Percentiles rank a stretch among this genome's conserved stretches.
Evolutionary conservation across 2,113 vertebrate genomes (phyloP).

Genomic region (Craseonycteris thonglongyai): DNA sequence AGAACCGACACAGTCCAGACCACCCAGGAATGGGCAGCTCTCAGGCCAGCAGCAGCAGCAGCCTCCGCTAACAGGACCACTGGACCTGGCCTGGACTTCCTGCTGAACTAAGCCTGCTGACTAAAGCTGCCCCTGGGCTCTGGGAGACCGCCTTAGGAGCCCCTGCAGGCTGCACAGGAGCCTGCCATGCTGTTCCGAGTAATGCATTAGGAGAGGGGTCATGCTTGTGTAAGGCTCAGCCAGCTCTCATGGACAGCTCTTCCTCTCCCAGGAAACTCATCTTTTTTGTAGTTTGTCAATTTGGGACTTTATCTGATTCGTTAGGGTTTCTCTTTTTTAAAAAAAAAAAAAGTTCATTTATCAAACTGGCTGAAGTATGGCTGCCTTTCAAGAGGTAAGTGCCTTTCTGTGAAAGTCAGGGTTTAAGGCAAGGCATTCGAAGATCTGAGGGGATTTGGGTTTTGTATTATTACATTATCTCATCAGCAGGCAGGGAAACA

Average conservation of each 20-base stretch:
- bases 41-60: constrained; percentile 95
- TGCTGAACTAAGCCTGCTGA: background rate
- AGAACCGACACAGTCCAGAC: constrained; percentile 98
- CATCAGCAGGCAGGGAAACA: background rate
- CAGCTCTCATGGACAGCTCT: background rate
- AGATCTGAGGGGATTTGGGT: background rate
- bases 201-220: background rate
- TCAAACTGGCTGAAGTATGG: constrained; percentile 36
- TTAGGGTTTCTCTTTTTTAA: constrained; percentile 6
- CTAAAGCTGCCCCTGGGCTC: background rate
- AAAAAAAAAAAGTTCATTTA: constrained; percentile 11
- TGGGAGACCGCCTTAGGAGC: background rate
- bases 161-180: background rate
- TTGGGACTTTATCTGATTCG: constrained; percentile 22
- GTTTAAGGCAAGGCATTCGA: background rate
- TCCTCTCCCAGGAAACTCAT: constrained; percentile 37
- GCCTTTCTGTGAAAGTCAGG: background rate
- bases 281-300: constrained; percentile 41
- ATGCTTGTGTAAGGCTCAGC: background rate
- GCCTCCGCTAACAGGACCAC: constrained; percentile 85
- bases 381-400: constrained; percentile 48
- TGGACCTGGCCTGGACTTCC: background rate
- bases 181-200: background rate
- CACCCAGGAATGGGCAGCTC: constrained; percentile 91
- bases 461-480: background rate